Base-by-base conservation (phyloP, 2,888 invertebrate genomes). In the Mythimna albipuncta region DNA sequence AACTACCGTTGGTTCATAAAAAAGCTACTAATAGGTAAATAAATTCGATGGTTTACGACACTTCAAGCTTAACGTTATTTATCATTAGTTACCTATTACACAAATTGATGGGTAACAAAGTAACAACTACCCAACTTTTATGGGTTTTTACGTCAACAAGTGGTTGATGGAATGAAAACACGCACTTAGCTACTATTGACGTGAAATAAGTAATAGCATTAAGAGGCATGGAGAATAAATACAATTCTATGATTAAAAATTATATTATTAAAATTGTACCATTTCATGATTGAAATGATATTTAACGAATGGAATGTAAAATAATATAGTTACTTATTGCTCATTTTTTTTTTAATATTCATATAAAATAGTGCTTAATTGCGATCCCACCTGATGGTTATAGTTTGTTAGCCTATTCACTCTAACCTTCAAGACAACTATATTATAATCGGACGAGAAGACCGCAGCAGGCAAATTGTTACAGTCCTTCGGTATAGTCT, bases 81-180 rank as follows among this genome's bases (percentile, higher is more conserved):
- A 69, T 64, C 66, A 65, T 58, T 62, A 16, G 26, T 65, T 41
- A 47, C 47, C 47, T 47, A 72, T 65, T 64, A 72, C 61, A 55
- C 55, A 72, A 82, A 72, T 71, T 80, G 73, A 77, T 71, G 66
- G 65, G 50, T 67, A 58, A 41, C n/a, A 47, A 61, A 69, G 19
- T 69, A 68, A 50, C 21, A 75, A 75, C 26, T 64, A 55, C 63
- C 55, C 26, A 38, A 61, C 44, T 68, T 84, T 84, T 71, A 78
- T 78, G 50, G 47, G 58, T 65, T 75, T 72, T 59, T 61, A 63
- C 64, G 54, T 82, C 26, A 71, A 64, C 66, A 66, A 65, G 41
- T 69, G 57, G 55, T 59, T 69, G 61, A 81, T 79, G 75, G 71
- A 26, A 63, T 44, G 19, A 41, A 62, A 75, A 70, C 84, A 81